Evolutionary conservation across 2,797 vertebrate species (phyloP).

Genomic region (Sphenopsis melanotis): DNA sequence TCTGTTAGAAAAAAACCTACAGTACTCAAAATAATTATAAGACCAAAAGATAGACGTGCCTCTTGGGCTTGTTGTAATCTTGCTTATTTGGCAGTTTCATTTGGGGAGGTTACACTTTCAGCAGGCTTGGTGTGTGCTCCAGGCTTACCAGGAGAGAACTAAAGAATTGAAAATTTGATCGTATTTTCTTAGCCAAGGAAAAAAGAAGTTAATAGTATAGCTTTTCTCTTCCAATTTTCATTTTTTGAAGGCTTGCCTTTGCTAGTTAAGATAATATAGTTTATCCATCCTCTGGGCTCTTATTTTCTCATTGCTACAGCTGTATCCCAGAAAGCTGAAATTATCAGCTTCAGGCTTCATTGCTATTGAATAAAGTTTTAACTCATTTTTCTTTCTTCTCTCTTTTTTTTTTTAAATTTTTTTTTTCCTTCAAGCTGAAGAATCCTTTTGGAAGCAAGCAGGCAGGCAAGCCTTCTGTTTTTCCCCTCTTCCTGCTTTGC

Average conservation of each 20-base stretch:
- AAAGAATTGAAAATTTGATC: conserved; percentile 12
- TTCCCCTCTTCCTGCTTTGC: neutral
- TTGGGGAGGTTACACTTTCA: conserved; percentile 7
- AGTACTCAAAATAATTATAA: conserved; percentile 16
- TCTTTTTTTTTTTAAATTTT: neutral
- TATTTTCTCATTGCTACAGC: conserved; percentile 41
- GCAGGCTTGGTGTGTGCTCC: neutral
- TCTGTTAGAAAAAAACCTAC: neutral
- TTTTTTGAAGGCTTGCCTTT: conserved; percentile 24
- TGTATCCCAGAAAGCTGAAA: conserved; percentile 30
- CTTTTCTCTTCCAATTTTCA: conserved; percentile 18
- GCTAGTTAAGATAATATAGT: conserved; percentile 38
- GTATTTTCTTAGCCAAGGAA: neutral
- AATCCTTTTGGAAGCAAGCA: neutral
- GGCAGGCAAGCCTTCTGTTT: neutral
- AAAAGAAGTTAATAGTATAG: neutral
- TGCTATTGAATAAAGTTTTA: neutral
- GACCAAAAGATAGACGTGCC: conserved; percentile 15
- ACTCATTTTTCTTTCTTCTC: neutral
- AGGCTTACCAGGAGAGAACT: neutral
- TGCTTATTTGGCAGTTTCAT: conserved; percentile 47
- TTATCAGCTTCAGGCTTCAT: conserved; percentile 53
- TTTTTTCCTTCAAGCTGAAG: neutral
- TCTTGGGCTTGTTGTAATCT: conserved; percentile 5
- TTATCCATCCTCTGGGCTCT: conserved; percentile 54